Evolutionary conservation across 35 echinoderm and acorn worm species (phyloP), one percentile per base, ranked within the genome.

Genomic region (Ptychodera flava): DNA sequence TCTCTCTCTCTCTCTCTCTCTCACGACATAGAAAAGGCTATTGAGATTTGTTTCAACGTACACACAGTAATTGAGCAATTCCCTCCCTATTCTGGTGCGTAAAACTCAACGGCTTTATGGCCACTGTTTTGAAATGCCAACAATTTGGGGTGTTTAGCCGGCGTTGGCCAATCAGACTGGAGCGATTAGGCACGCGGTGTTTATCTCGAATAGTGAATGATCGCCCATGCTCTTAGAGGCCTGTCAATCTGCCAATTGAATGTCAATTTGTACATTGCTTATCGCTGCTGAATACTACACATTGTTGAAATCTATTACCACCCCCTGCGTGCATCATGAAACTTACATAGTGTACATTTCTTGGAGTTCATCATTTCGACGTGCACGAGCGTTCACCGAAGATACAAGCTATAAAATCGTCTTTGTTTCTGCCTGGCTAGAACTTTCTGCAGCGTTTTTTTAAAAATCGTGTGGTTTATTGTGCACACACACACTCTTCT

Each of bases 221-320:
- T 64, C 45, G 45, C 45, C 45, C 45, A 64, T 64, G 45, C 45
- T 64, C 45, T 64, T 64, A 64, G 45, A 64, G 45, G 45, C 6
- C 45, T 64, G 45, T 64, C 45, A 64, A 64, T 64, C 45, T 64
- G 45, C 22, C 45, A 6, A 64, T 64, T 64, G 45, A 22, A 64
- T 22, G 45, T 64, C 45, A 64, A 64, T 64, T 64, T 64, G 45
- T 64, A 64, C 45, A 64, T 64, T 64, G 45, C 45, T 6, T 64
- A 64, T 64, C 45, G 22, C 6, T 22, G 22, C 6, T 64, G 45
- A 64, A 64, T 64, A 64, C 6, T 64, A 64, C 6, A 64, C 45
- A 64, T 64, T 64, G 45, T 64, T 64, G 45, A 64, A 64, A 64
- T 64, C 45, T 64, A 64, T 64, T 64, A 64, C 45, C 45, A 64